These are phyloP conservation scores for Chaetodon trifasciatus DNA, from an alignment of 2,797 vertebrate genomes.

Conservation along the genomic window DNA sequence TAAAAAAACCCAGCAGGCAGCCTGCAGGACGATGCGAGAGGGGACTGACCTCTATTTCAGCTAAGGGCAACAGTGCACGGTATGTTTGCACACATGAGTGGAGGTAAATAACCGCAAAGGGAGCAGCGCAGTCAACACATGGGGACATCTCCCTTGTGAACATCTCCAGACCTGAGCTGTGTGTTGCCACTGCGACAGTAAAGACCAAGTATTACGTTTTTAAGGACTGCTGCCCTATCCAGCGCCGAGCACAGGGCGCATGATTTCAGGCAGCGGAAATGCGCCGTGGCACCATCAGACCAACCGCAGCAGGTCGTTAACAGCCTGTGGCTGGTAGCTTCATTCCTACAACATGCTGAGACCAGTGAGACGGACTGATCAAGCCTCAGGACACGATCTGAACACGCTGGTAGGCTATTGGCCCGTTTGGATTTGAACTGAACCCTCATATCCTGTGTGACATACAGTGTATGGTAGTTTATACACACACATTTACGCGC, in stretches of 20 bases:
- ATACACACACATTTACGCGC: not conserved
- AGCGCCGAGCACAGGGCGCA: not conserved
- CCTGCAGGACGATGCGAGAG: conserved; percentile 23
- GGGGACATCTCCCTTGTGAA: conserved; percentile 29
- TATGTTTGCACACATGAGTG: conserved; percentile 84
- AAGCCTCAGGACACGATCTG: conserved; percentile 17
- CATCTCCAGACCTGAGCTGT: not conserved
- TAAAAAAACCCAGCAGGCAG: not conserved
- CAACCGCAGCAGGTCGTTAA: conserved; percentile 31
- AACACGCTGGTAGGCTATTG: conserved; percentile 20
- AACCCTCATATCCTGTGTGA: conserved; percentile 41
- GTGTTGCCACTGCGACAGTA: not conserved
- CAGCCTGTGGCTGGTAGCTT: conserved; percentile 36
- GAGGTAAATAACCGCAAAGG: conserved; percentile 86
- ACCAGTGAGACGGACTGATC: conserved; percentile 42
- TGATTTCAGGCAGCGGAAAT: not conserved
- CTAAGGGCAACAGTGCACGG: conserved; percentile 59
- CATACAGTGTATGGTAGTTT: not conserved
- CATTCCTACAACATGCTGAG: conserved; percentile 60
- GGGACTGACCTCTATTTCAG: conserved; percentile 29
- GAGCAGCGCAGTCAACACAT: conserved; percentile 53
- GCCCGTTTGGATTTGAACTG: conserved; percentile 44
- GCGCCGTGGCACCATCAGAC: not conserved
- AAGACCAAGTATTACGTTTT: too few relatives aligned
- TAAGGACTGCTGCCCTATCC: not conserved